Percentiles rank a stretch among this genome's conserved stretches.
Evolutionary conservation across 2,113 vertebrate species (phyloP).

Genomic region (Hylia prasina): DNA sequence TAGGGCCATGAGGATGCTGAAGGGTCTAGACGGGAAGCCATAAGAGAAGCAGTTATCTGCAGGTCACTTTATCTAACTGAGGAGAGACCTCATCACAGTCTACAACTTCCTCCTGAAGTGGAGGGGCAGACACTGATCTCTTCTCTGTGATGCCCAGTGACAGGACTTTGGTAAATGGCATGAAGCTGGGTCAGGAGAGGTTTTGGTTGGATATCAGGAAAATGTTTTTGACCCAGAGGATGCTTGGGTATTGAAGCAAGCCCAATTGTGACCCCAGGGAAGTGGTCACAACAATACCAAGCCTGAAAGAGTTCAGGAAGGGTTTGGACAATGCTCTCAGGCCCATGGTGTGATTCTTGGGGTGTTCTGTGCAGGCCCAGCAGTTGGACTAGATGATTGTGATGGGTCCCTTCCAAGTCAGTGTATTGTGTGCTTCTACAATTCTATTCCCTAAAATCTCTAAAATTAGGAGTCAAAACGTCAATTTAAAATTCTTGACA

Average conservation of each 20-base stretch:
- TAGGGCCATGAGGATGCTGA: not conserved
- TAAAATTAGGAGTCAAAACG: not conserved
- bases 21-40: not conserved
- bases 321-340: not conserved
- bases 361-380: not conserved
- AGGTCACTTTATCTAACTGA: not conserved
- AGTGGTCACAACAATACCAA: not conserved
- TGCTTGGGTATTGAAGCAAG: not conserved
- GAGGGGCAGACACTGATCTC: not conserved
- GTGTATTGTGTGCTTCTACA: not conserved
- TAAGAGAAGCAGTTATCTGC: not conserved
- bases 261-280: too few relatives aligned
- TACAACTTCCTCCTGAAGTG: not conserved
- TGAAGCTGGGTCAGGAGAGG: not conserved
- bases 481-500: not conserved
- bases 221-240: not conserved
- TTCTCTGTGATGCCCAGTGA: not conserved
- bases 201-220: not conserved
- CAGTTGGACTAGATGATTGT: rapidly evolving
- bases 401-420: not conserved
- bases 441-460: not conserved
- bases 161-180: rapidly evolving
- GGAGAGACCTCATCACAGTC: too few relatives aligned
- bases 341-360: not conserved
- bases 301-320: not conserved